Evolutionary conservation across 2,113 vertebrate species (phyloP).

Genomic region (Syrmaticus mikado): DNA sequence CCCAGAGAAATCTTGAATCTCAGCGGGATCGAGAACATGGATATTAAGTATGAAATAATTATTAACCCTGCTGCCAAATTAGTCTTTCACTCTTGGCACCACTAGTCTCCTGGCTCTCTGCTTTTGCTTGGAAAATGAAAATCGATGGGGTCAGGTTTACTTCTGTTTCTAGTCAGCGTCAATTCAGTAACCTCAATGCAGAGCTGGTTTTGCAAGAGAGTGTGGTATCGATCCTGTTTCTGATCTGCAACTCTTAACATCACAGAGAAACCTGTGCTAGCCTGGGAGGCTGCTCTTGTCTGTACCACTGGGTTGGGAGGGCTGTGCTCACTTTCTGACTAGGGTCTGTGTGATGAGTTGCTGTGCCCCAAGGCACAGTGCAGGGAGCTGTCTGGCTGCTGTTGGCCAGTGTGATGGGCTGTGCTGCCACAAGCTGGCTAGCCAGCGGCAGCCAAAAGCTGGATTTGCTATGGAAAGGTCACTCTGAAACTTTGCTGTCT

Average conservation of each 20-base stretch:
- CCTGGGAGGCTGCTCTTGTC: neutral
- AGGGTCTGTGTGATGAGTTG: rapidly evolving
- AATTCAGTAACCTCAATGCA: rapidly evolving
- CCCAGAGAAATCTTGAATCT: neutral
- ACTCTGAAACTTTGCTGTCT: neutral
- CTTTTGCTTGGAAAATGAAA: conserved; percentile 20
- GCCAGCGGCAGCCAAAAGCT: neutral
- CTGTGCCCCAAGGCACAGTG: neutral
- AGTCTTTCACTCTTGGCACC: neutral
- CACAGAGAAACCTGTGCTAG: neutral
- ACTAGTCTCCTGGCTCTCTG: neutral
- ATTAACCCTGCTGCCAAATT: neutral
- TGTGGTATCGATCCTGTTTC: neutral
- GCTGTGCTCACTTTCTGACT: rapidly evolving
- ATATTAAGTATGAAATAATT: conserved; percentile 28
- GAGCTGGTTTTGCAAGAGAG: neutral
- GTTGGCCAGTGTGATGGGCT: neutral
- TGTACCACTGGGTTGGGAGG: neutral
- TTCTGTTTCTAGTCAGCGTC: neutral
- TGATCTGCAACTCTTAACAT: neutral
- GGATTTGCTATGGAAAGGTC: neutral
- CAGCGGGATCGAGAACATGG: neutral
- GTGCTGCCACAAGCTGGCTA: neutral
- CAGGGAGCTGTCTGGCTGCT: neutral
- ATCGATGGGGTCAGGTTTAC: neutral